Evolutionary conservation across 2,113 vertebrate genomes (phyloP).

Genomic region (Anarrhichthys ocellatus): DNA sequence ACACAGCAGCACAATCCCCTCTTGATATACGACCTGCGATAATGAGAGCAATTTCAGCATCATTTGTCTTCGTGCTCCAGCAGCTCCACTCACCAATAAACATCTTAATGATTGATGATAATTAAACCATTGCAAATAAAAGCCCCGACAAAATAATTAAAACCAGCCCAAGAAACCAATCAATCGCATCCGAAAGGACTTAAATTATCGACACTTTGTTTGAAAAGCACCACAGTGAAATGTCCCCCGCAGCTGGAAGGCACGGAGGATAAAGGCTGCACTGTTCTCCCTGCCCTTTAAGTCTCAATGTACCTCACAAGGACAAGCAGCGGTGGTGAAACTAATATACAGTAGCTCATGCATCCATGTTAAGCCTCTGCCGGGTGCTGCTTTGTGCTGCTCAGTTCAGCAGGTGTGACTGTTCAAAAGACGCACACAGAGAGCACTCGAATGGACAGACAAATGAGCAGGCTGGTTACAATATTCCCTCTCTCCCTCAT

Average conservation of each 20-base stretch:
- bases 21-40: slow-evolving; percentile 76
- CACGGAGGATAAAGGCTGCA: slow-evolving; percentile 41
- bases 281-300: slow-evolving; percentile 52
- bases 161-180: slow-evolving; percentile 56
- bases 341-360: slow-evolving; percentile 26
- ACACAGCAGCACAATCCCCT: slow-evolving; percentile 48
- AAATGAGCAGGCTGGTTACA: slow-evolving; percentile 55
- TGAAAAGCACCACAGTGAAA: slow-evolving; percentile 52
- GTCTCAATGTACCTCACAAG: slow-evolving; percentile 5
- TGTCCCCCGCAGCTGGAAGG: slow-evolving; percentile 53
- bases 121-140: slow-evolving; percentile 78
- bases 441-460: slow-evolving; percentile 22
- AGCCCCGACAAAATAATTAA: slow-evolving; percentile 77
- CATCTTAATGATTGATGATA: slow-evolving; percentile 81
- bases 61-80: slow-evolving; percentile 69
- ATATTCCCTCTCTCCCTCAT: slow-evolving; percentile 48
- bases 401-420: slow-evolving; percentile 53
- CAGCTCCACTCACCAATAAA: slow-evolving; percentile 76
- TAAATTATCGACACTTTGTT: slow-evolving; percentile 69
- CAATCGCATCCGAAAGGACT: slow-evolving; percentile 54
- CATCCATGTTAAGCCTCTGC: slow-evolving; percentile 2
- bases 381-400: slow-evolving; percentile 27
- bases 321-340: slow-evolving; percentile 18
- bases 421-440: slow-evolving; percentile 30
- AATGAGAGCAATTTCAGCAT: slow-evolving; percentile 79